phyloP scores from a whole-genome alignment of 2,113 vertebrate species.

The Herpetotheres cachinnans region DNA sequence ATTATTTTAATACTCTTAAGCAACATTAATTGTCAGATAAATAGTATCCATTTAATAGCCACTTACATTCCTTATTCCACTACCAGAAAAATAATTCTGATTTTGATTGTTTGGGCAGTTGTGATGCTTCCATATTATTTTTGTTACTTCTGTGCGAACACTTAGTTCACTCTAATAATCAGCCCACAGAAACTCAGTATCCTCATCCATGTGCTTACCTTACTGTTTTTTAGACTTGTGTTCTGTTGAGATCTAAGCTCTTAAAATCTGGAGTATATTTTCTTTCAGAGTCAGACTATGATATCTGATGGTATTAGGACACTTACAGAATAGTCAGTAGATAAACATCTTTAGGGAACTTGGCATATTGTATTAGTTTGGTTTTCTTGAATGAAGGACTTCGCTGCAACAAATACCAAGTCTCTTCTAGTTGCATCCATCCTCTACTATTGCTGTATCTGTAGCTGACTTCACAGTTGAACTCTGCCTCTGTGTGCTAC shows the following conservation, averaged over 20 bases:
- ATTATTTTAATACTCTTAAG: not conserved
- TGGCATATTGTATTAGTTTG: not conserved
- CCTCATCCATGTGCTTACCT: not conserved
- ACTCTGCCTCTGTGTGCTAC: not conserved
- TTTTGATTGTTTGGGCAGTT: not conserved
- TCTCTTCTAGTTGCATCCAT: not conserved
- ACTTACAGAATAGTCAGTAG: not conserved
- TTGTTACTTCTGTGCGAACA: not conserved
- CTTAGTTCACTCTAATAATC: not conserved
- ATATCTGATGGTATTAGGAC: not conserved
- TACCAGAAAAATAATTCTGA: not conserved
- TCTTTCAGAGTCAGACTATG: not conserved
- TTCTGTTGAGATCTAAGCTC: not conserved
- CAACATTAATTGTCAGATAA: not conserved
- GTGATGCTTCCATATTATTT: not conserved
- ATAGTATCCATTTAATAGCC: not conserved
- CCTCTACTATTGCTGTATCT: not conserved
- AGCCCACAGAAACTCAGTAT: not conserved
- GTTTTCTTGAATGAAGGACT: not conserved
- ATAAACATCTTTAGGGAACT: not conserved
- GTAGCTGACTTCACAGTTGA: not conserved
- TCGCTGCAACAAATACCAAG: not conserved
- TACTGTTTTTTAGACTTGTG: not conserved
- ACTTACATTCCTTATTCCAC: not conserved
- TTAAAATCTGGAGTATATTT: not conserved